Evolutionary conservation across 2,113 vertebrate species (phyloP), one percentile per base, ranked within the genome.

Genomic region (Lipotes vexillifer): DNA sequence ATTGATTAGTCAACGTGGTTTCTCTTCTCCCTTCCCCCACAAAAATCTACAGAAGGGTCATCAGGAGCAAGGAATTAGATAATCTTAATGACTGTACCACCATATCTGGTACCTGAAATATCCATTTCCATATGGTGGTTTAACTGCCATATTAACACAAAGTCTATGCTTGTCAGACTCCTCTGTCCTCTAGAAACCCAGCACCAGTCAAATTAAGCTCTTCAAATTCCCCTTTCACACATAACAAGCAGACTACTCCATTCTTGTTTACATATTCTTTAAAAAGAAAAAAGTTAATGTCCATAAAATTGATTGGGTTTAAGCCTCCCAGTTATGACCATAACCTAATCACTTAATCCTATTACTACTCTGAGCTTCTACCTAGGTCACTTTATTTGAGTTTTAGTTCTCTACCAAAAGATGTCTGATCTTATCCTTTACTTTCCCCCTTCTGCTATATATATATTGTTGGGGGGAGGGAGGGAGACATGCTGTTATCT

Each of bases 211-310:
- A 31, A 57, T 38, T 18, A 88, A 21, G 38, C 8, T 87, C 31
- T 94, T 57, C n/a, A 68, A n/a, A 72, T 27, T 90, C 8, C 7
- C 13, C 8, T 96, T 93, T 81, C 27, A 41, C 52, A 71, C 15
- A 75, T 23, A 84, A 66, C 21, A 74, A 84, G 10, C 63, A 63
- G 31, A 75, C 33, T 23, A 49, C 31, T 84, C 15, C 4, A 31
- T 71, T 74, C 15, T 92, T 69, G 8, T 41, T 61, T 61, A 13
- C 27, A 46, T 46, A 11, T 52, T 46, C 20, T 75, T 85, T 63
- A 63, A n/a, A 41, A 36, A 44, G 78, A 55, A 46, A 87, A 55
- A 59, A 66, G 5, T 21, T 68, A 68, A 27, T 80, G 13, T 52
- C 3, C 23, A 44, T 92, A 86, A 29, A 93, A 84, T 27, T 72